Conservation (phyloP, 2,888 invertebrate genomes). For the Nudaria mundana region DNA sequence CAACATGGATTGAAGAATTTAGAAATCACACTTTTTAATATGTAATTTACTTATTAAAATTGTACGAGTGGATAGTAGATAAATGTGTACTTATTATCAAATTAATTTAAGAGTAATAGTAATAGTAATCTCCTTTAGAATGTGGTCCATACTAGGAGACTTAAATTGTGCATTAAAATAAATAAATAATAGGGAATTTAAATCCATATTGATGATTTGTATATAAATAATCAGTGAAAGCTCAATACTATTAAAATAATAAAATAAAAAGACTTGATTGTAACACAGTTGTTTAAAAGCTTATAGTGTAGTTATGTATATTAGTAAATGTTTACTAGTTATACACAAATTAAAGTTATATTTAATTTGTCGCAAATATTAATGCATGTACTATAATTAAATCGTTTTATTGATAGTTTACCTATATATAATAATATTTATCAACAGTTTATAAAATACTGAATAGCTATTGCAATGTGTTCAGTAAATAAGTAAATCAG, state of each 20-base stretch:
- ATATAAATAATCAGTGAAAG: slow-evolving; percentile 71
- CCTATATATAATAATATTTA: slow-evolving; percentile 50
- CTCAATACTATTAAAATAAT: slow-evolving; percentile 70
- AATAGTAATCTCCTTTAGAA: slow-evolving; percentile 66
- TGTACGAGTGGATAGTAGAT: slow-evolving; percentile 22
- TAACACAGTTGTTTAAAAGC: slow-evolving; percentile 63
- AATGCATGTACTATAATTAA: slow-evolving; percentile 54
- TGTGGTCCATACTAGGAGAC: slow-evolving; percentile 80
- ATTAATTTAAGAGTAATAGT: slow-evolving; percentile 30
- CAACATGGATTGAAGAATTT: slow-evolving; percentile 41
- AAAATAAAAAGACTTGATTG: slow-evolving; percentile 72
- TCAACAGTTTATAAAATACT: slow-evolving; percentile 40
- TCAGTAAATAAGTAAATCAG: slow-evolving; percentile 53
- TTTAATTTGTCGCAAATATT: slow-evolving; percentile 47
- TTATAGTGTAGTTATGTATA: slow-evolving; percentile 67
- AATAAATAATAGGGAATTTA: slow-evolving; percentile 60
- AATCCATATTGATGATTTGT: slow-evolving; percentile 53
- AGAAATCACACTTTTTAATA: too few species aligned
- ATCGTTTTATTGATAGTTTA: slow-evolving; percentile 43
- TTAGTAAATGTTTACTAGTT: slow-evolving; percentile 59
- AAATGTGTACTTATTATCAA: slow-evolving; percentile 21
- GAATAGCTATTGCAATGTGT: slow-evolving; percentile 62
- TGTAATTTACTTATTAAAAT: slow-evolving; percentile 24
- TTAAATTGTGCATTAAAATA: slow-evolving; percentile 77
- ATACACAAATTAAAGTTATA: slow-evolving; percentile 33